Percentiles rank a stretch among this genome's conserved stretches.
Conservation (phyloP, 2,797 vertebrate genomes). For the Gobio occitaniae region DNA sequence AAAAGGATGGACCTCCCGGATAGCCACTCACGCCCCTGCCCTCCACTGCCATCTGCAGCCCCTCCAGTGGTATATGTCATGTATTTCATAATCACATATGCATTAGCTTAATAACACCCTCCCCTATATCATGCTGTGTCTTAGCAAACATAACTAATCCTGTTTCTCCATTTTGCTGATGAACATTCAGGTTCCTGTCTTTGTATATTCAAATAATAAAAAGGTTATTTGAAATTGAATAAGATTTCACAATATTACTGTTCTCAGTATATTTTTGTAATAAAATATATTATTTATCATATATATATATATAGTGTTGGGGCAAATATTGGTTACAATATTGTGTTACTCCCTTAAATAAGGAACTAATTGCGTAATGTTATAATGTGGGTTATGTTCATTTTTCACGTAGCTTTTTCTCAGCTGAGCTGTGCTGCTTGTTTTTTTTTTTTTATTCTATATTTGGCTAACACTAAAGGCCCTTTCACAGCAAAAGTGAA, state of each 20-base stretch:
- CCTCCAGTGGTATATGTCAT: constrained; percentile 57
- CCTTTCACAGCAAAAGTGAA: neutral
- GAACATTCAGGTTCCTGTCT: neutral
- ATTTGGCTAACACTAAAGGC: neutral
- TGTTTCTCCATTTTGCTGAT: constrained; percentile 1
- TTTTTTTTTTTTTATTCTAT: neutral
- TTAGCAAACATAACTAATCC: constrained; percentile 38
- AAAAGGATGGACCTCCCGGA: constrained; percentile 46
- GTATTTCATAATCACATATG: constrained; percentile 38
- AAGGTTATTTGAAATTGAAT: neutral
- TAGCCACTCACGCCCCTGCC: constrained; percentile 38
- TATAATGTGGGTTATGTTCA: neutral
- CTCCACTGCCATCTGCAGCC: constrained; percentile 56
- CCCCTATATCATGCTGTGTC: neutral
- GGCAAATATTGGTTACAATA: neutral
- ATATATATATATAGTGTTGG: no score
- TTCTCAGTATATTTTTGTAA: neutral
- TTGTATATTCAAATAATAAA: neutral
- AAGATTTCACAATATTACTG: neutral
- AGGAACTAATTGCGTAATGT: neutral
- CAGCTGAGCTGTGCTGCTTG: neutral
- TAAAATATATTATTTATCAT: neutral
- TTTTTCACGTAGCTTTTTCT: neutral
- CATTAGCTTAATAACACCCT: constrained; percentile 37
- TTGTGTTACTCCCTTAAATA: neutral